Evolutionary conservation across 2,797 vertebrate genomes (phyloP).

Genomic region (Trichosurus vulpecula): DNA sequence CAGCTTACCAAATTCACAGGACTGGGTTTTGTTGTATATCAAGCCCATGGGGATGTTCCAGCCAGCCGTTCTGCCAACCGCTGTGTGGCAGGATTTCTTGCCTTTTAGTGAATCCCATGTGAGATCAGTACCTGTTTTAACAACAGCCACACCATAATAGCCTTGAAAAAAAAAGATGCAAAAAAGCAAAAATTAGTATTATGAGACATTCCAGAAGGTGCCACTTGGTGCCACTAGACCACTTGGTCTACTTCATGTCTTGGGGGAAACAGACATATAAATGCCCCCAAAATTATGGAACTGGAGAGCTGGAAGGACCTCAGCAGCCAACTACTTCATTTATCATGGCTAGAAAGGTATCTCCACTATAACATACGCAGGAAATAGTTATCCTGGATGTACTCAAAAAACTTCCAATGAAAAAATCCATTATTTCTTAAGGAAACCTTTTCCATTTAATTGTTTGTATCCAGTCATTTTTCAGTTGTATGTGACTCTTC

Average conservation of each 20-base stretch:
- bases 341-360: background rate
- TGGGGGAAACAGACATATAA: background rate
- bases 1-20: constrained; percentile 90
- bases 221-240: background rate
- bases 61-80: constrained; percentile 90
- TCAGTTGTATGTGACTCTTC: background rate
- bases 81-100: constrained; percentile 93
- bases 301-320: background rate
- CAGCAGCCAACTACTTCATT: background rate
- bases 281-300: background rate
- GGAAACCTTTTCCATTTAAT: background rate
- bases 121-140: constrained; percentile 60
- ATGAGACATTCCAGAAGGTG: background rate
- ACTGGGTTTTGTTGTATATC: constrained; percentile 78
- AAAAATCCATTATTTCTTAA: background rate
- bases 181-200: constrained; percentile 29
- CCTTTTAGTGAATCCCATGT: constrained; percentile 85
- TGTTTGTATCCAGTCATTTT: background rate
- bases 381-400: background rate
- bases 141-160: constrained; percentile 85
- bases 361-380: background rate
- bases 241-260: background rate
- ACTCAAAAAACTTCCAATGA: background rate
- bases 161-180: constrained; percentile 56
- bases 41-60: constrained; percentile 94